A percentile compares a stretch with the other conserved stretches of the same genome.
Conservation (phyloP, 2,113 vertebrate genomes). For the Eptesicus fuscus region DNA sequence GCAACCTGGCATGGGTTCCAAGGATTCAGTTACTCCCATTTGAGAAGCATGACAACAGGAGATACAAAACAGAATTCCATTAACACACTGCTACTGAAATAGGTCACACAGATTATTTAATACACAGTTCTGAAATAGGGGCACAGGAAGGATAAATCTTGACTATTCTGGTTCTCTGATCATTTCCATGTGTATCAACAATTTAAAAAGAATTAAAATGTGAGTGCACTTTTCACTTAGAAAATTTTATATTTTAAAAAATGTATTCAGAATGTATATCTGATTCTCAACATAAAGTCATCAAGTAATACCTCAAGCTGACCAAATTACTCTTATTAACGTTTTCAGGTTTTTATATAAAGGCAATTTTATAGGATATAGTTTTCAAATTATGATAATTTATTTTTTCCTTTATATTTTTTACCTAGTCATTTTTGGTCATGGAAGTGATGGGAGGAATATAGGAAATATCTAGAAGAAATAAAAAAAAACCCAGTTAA, state of each 20-base stretch:
- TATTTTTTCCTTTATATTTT: not conserved
- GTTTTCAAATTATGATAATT: not conserved
- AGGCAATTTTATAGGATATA: not conserved
- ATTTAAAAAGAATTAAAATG: constrained; percentile 4
- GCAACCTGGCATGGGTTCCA: not conserved
- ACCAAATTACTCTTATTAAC: not conserved
- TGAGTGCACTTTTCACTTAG: not conserved
- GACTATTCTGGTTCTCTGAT: not conserved
- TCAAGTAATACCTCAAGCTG: not conserved
- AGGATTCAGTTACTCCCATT: not conserved
- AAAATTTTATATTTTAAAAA: not conserved
- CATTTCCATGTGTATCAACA: not conserved
- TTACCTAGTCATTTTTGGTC: not conserved
- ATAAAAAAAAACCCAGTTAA: not conserved
- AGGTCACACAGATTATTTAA: not conserved
- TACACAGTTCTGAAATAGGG: not conserved
- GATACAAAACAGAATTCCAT: not conserved
- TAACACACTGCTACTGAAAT: not conserved
- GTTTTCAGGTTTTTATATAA: not conserved
- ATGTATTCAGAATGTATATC: not conserved
- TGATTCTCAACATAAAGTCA: not conserved
- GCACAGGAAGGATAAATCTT: not conserved
- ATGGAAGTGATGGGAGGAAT: not conserved
- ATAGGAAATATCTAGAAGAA: constrained; percentile 16
- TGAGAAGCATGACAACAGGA: not conserved